Evolutionary conservation across 2,797 vertebrate genomes (phyloP).

Genomic region (Halcyon chelicuti): DNA sequence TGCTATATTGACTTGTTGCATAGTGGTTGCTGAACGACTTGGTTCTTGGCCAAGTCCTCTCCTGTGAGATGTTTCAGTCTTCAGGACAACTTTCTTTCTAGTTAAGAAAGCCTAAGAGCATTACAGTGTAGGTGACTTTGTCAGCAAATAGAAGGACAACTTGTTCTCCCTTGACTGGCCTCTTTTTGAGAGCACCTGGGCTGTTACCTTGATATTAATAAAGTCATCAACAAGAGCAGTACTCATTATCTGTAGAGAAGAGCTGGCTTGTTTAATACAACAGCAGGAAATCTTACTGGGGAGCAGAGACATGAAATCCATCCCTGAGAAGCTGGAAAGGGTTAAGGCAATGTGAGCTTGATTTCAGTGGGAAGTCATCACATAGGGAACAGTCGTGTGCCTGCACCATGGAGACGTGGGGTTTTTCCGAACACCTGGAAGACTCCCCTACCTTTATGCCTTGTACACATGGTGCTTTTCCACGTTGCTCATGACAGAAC

Average conservation of each 20-base stretch:
- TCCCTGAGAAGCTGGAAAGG: background rate
- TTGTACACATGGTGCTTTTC: background rate
- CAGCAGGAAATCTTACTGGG: background rate
- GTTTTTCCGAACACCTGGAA: background rate
- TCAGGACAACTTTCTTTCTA: background rate
- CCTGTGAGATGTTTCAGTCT: background rate
- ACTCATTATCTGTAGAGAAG: background rate
- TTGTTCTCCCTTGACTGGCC: background rate
- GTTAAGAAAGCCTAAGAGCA: background rate
- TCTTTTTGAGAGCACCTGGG: background rate
- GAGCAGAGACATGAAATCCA: background rate
- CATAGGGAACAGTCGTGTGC: background rate
- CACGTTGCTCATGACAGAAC: background rate
- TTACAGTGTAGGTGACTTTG: background rate
- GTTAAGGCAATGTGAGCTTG: background rate
- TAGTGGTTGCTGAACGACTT: background rate
- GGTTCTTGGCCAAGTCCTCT: background rate
- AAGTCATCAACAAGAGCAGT: background rate
- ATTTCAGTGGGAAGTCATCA: background rate
- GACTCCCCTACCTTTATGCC: background rate
- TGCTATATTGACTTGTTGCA: background rate
- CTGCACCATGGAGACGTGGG: background rate
- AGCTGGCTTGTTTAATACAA: background rate
- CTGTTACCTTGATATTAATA: background rate
- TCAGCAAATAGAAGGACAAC: background rate